Percentiles rank a stretch among this genome's conserved stretches.
Conservation (phyloP, 2,888 invertebrate species). For the Trilocha varians region DNA sequence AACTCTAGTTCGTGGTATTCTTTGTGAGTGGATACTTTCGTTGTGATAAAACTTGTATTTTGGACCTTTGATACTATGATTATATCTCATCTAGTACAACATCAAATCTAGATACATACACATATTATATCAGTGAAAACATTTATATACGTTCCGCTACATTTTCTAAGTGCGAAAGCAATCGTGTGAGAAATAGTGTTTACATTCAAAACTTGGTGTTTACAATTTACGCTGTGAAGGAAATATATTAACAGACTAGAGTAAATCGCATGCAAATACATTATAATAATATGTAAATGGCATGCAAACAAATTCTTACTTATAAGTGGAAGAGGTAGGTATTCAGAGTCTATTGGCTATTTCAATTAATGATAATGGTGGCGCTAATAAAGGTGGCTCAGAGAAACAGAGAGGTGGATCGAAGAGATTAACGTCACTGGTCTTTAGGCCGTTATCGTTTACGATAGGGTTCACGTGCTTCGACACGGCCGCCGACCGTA, state of each 20-base stretch:
- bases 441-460: slow-evolving; percentile 39
- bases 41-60: neutral
- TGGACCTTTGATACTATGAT: neutral
- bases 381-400: slow-evolving; percentile 35
- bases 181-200: neutral
- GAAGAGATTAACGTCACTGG: slow-evolving; percentile 42
- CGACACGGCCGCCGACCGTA: slow-evolving; percentile 33
- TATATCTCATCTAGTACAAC: neutral
- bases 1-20: neutral
- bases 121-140: neutral
- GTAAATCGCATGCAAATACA: neutral
- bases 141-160: neutral
- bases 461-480: slow-evolving; percentile 34
- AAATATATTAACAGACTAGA: neutral
- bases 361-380: slow-evolving; percentile 28
- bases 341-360: slow-evolving; percentile 20
- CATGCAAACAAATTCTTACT: neutral
- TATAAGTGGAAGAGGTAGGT: neutral
- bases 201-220: neutral
- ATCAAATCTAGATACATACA: neutral
- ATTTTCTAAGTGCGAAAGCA: neutral
- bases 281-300: neutral
- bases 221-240: slow-evolving; percentile 6
- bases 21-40: neutral
- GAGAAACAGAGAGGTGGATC: slow-evolving; percentile 31